These are phyloP conservation scores for Magallana gigas DNA, from an alignment of 1,140 invertebrate genomes.

Conservation along the genomic window DNA sequence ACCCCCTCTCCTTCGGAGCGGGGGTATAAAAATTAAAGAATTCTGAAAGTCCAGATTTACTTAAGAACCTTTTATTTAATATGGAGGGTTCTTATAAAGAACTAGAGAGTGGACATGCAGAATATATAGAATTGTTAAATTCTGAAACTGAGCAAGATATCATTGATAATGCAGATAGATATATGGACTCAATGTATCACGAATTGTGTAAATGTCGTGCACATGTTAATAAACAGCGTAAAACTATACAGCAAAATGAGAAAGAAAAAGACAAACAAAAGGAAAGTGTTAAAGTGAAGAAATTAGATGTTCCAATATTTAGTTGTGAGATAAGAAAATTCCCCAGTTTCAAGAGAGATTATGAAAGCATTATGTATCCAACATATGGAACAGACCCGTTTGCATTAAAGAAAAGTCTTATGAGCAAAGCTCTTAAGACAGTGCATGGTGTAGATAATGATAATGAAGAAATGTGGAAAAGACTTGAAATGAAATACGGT, in stretches of 20 bases:
- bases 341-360: constrained; percentile 11
- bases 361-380: neutral
- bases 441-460: neutral
- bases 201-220: too few relatives aligned
- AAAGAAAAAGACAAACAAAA: too few relatives aligned
- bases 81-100: constrained; percentile 32
- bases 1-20: too few relatives aligned
- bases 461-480: too few relatives aligned
- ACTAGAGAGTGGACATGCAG: constrained; percentile 9
- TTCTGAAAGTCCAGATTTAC: too few relatives aligned
- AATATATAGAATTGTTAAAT: neutral
- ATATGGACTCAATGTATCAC: too few relatives aligned
- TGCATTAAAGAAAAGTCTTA: constrained; percentile 31
- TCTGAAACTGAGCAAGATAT: constrained; percentile 35
- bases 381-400: constrained; percentile 35
- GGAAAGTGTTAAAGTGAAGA: too few relatives aligned
- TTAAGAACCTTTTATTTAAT: neutral
- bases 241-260: too few relatives aligned
- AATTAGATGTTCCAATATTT: neutral
- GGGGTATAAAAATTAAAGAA: too few relatives aligned
- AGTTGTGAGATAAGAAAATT: neutral
- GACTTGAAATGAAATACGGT: too few relatives aligned
- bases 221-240: too few relatives aligned
- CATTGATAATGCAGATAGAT: neutral
- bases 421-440: neutral